Base-by-base conservation (phyloP, 1,140 invertebrate species). In the Papilio dardanus region DNA sequence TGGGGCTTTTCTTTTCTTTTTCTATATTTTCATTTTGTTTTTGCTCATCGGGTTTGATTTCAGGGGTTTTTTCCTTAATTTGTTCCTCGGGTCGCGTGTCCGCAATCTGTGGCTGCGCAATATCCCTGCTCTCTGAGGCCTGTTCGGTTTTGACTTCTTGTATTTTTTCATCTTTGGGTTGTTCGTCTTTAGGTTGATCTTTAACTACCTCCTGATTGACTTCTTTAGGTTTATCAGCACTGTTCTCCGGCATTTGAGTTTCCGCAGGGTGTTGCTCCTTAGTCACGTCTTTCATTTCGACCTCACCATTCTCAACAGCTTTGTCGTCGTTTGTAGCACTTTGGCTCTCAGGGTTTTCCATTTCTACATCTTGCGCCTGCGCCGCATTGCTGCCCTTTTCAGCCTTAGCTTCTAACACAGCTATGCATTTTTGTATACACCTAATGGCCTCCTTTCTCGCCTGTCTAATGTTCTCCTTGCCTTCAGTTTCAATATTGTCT, bases 401-500 rank as follows among this genome's bases (percentile, higher is more conserved):
- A 21, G 95, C 95, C 89, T 96, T 96, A 46, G 94, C 94, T 87
- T 99, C 98, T 65, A 99, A 93, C 35, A 97, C 94, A 84, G 96
- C 96, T 73, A 99, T 98, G 35, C 96, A 96, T 67, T 96, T 95
- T 84, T 99, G 96, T 84, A 99, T 98, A 86, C 95, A 96, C 86
- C 96, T 97, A 10, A 99, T 98, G 0, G 97, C 97, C 80, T 97
- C 96, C 89, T 97, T 98, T 21, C 98, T 94, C 0, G 97, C 97
- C 74, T 96, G 95, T 80, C 98, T 94, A 37, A 99, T 97, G 83
- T 97, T 96, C 31, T 98, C 97, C 83, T 97, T 96, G 1, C 98
- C 98, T 76, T 98, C 97, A 0, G 97, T 97, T 85, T 99, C 97
- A 74, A 99, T 97, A 80, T 97, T 96, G 88, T 99, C 98, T 75